Evolutionary conservation across 1,140 invertebrate genomes (phyloP), one percentile per base, ranked within the genome.

Genomic region (Copidosoma floridanum): DNA sequence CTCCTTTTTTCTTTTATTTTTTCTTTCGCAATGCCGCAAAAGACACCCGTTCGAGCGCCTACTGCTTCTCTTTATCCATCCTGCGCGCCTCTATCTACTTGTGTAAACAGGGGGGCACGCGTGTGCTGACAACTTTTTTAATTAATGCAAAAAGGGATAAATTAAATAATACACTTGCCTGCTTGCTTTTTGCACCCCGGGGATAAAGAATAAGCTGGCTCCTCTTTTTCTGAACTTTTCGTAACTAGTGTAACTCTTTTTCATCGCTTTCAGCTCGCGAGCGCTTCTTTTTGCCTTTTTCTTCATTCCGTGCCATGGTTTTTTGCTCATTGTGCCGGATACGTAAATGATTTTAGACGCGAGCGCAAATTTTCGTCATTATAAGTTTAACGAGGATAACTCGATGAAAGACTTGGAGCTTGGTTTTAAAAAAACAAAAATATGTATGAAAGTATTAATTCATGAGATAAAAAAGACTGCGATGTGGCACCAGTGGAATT

Each of bases 101-200:
- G 24, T 53, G n/a, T 23, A 16, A 35, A 11, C 20, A 21, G n/a
- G 12, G n/a, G 4, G n/a, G 6, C 27, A 51, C 21, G 48, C 38
- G 40, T 51, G 12, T 20, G 44, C 21, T 40, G 57, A 51, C 46
- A 56, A 59, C 47, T 55, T 54, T 50, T 59, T 53, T 58, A 53
- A 58, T 54, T 40, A 57, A 57, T 44, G n/a, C n/a, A 51, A 64
- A 57, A 57, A 57, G 38, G 27, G 23, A 53, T 52, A 32, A 53
- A 60, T 60, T 60, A 60, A 53, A 46, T 60, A 51, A 53, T 60
- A 60, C 27, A 60, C 32, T 38, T 12, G 12, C 6, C 6, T 60
- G 48, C 50, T 47, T 53, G 40, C 41, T 53, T 53, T 48, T 56
- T 56, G 18, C n/a, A 5, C 43, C 1, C 18, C n/a, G 12, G 26